Percentiles rank a stretch among this genome's conserved stretches.
Evolutionary conservation across 2,113 vertebrate species (phyloP).

Genomic region (Tachysurus vachellii): DNA sequence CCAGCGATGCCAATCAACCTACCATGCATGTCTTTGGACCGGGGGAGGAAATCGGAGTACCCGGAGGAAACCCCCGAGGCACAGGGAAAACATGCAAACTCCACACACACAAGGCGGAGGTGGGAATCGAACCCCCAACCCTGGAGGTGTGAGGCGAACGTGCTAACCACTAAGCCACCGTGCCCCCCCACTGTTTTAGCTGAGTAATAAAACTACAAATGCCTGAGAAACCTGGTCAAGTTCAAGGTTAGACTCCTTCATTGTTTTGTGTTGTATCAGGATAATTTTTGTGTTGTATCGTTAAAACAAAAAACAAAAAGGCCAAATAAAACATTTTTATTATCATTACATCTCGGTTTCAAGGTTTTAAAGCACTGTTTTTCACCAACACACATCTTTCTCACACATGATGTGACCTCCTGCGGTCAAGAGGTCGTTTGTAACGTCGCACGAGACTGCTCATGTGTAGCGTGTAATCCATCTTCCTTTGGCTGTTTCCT

Average conservation of each 20-base stretch:
- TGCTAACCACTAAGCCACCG: no score
- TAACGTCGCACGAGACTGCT: slow-evolving; percentile 10
- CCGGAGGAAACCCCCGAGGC: no score
- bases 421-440: slow-evolving; percentile 1
- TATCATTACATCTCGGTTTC: not conserved
- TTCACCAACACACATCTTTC: not conserved
- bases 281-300: not conserved
- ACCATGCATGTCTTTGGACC: no score
- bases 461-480: not conserved
- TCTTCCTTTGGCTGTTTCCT: not conserved
- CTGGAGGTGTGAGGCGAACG: no score
- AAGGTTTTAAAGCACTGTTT: not conserved
- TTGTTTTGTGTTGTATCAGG: not conserved
- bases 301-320: not conserved
- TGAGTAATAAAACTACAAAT: not conserved
- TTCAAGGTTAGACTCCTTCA: not conserved
- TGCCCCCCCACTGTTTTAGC: not conserved
- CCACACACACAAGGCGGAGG: no score
- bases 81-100: no score
- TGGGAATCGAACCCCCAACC: no score
- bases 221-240: not conserved
- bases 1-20: no score
- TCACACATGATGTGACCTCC: not conserved
- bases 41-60: no score
- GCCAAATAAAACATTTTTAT: not conserved